Conservation (phyloP, 2,888 invertebrate species). For the Lamellibrachia satsuma region DNA sequence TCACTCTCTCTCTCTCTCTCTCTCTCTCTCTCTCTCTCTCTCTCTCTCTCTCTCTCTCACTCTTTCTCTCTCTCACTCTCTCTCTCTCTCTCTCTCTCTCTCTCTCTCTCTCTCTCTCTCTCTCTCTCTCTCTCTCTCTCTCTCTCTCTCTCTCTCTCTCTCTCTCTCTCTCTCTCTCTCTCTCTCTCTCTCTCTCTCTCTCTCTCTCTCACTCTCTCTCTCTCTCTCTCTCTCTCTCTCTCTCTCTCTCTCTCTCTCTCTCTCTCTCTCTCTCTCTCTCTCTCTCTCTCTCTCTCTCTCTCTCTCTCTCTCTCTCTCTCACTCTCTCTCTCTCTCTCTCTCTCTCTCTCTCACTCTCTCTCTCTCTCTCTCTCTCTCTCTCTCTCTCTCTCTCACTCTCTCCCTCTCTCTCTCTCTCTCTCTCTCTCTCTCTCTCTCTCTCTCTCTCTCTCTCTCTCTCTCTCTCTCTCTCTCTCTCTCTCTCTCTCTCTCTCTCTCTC, state of each 20-base stretch:
- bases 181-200: constrained; percentile 18
- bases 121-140: constrained; percentile 19
- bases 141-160: constrained; percentile 19
- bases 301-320: constrained; percentile 18
- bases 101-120: not conserved
- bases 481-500: constrained; percentile 13
- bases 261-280: constrained; percentile 19
- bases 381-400: constrained; percentile 13
- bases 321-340: constrained; percentile 13
- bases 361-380: constrained; percentile 19
- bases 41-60: constrained; percentile 13
- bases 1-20: constrained; percentile 14
- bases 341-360: not conserved
- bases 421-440: constrained; percentile 18
- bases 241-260: constrained; percentile 19
- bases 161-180: constrained; percentile 19
- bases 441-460: constrained; percentile 20
- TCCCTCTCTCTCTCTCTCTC: constrained; percentile 13
- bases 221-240: not conserved
- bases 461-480: constrained; percentile 13
- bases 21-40: constrained; percentile 19
- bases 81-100: constrained; percentile 19
- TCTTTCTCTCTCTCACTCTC: not conserved
- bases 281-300: constrained; percentile 19
- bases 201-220: constrained; percentile 13